Percentiles rank a stretch among this genome's conserved stretches.
Evolutionary conservation across 2,113 vertebrate species (phyloP).

Genomic region (Chlorodrepanis virens): DNA sequence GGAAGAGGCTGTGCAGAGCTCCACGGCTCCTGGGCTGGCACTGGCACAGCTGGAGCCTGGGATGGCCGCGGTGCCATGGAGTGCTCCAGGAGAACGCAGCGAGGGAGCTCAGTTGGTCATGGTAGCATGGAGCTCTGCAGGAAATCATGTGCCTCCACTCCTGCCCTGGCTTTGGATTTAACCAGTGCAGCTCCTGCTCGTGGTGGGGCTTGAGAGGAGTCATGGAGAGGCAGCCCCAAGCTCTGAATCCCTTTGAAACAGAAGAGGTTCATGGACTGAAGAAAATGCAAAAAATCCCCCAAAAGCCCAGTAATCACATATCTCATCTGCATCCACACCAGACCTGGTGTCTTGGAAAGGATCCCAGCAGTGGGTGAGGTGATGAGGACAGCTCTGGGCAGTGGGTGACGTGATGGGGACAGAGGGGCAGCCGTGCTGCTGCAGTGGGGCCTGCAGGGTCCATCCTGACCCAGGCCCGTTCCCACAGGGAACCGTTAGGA

Average conservation of each 20-base stretch:
- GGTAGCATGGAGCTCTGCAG: background rate
- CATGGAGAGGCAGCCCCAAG: background rate
- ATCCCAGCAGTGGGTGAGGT: accelerated
- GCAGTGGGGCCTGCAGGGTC: background rate
- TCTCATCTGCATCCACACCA: background rate
- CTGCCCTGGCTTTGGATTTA: background rate
- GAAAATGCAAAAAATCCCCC: accelerated
- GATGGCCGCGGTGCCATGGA: accelerated
- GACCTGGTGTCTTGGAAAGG: background rate
- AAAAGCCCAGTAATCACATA: accelerated
- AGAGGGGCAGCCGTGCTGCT: background rate
- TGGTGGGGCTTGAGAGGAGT: accelerated
- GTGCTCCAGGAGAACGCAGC: background rate
- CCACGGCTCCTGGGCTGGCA: accelerated
- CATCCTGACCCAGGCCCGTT: accelerated
- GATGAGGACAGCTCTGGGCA: background rate
- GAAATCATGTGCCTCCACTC: background rate
- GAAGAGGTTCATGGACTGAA: background rate
- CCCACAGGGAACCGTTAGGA: slow-evolving; percentile 10
- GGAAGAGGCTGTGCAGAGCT: accelerated
- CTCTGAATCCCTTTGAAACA: background rate
- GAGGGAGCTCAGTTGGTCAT: background rate
- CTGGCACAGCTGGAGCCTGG: background rate
- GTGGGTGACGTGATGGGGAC: accelerated
- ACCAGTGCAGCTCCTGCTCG: background rate